A percentile compares a stretch with the other conserved stretches of the same genome.
phyloP scores from a whole-genome alignment of 2,888 invertebrate genomes.

The Dryomyza anilis region DNA sequence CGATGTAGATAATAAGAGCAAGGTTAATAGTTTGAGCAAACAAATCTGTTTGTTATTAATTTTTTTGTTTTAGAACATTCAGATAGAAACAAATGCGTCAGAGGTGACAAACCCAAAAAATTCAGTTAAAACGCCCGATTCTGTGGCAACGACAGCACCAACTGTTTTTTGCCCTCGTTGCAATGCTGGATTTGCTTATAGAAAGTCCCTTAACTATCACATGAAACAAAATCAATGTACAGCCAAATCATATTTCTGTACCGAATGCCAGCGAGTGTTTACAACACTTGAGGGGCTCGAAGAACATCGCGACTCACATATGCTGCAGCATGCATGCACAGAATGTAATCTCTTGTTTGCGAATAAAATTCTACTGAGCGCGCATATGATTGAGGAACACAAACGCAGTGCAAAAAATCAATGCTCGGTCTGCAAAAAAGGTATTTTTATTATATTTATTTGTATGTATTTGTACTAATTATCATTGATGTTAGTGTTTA shows the following conservation, averaged over 20 bases:
- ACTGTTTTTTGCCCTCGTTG: constrained; percentile 51
- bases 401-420: constrained; percentile 62
- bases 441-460: constrained; percentile 35
- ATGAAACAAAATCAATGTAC: constrained; percentile 61
- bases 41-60: too few relatives aligned
- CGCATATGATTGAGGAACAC: constrained; percentile 63
- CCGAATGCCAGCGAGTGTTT: constrained; percentile 63
- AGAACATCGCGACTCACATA: constrained; percentile 62
- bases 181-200: constrained; percentile 54
- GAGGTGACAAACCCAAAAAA: too few relatives aligned
- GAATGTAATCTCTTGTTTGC: constrained; percentile 61
- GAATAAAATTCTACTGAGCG: constrained; percentile 60
- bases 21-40: too few relatives aligned
- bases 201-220: constrained; percentile 53
- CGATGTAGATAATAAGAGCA: too few relatives aligned
- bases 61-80: too few relatives aligned
- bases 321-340: constrained; percentile 44
- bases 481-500: constrained; percentile 51
- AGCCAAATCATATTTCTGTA: constrained; percentile 62
- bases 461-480: background rate
- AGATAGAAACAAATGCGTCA: too few relatives aligned
- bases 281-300: constrained; percentile 65
- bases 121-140: too few relatives aligned
- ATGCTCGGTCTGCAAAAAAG: constrained; percentile 60
- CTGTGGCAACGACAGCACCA: background rate